These are phyloP conservation scores for Andrena haemorrhoa DNA, from an alignment of 2,888 invertebrate genomes.

Conservation along the genomic window DNA sequence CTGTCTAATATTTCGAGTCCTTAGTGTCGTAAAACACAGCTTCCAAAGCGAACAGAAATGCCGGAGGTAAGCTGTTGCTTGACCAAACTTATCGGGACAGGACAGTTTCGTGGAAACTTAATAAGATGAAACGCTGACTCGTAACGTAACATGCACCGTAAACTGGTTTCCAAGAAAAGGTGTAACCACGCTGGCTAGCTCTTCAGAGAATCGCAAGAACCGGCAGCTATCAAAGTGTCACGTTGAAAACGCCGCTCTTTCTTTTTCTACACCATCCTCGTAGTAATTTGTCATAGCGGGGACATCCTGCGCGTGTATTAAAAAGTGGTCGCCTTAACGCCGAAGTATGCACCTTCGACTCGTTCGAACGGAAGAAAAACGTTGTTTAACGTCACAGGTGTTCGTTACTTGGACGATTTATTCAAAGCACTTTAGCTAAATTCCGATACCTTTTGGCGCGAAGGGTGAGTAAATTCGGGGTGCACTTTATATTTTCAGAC, in stretches of 20 bases:
- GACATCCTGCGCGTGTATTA: constrained; percentile 11
- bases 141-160: constrained; percentile 26
- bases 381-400: background rate
- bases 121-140: constrained; percentile 8
- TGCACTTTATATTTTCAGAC: background rate
- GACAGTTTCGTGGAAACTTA: constrained; percentile 5
- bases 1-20: too few species aligned
- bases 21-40: too few species aligned
- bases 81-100: background rate
- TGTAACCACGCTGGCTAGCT: constrained; percentile 10
- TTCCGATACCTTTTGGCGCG: background rate
- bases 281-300: constrained; percentile 38
- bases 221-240: constrained; percentile 29
- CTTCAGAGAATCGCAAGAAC: constrained; percentile 40
- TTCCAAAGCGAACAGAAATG: too few species aligned
- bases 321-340: constrained; percentile 11
- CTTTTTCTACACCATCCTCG: constrained; percentile 6
- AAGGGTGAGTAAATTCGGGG: background rate
- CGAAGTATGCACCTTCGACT: constrained; percentile 2
- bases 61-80: background rate
- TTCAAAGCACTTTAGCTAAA: background rate
- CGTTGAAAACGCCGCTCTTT: constrained; percentile 35
- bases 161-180: constrained; percentile 46
- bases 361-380: background rate
- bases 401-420: background rate